Evolutionary conservation across 2,113 vertebrate species (phyloP).

Genomic region (Pipra filicauda): DNA sequence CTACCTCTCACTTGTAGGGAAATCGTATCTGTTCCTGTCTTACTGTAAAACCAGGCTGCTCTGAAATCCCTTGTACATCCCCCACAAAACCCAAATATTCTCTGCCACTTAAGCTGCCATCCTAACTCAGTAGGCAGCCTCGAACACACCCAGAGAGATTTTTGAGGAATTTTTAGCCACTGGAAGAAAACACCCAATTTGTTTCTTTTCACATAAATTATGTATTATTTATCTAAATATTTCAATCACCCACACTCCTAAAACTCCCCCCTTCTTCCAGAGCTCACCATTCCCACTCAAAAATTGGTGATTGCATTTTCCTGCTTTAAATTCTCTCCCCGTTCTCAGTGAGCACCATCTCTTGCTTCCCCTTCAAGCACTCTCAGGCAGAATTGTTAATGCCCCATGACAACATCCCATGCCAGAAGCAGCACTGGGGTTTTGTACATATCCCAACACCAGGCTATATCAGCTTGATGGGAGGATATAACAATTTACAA

Average conservation of each 20-base stretch:
- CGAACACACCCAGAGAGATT: rapidly evolving
- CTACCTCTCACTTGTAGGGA: background rate
- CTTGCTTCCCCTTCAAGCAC: background rate
- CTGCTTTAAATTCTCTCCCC: background rate
- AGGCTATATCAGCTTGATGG: background rate
- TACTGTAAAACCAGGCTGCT: background rate
- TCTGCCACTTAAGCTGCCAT: rapidly evolving
- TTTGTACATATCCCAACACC: background rate
- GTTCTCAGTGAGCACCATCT: background rate
- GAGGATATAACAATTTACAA: background rate
- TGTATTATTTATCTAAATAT: background rate
- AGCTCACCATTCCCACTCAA: background rate
- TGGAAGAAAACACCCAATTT: background rate
- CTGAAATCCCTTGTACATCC: background rate
- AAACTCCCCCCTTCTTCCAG: background rate
- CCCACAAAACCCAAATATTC: background rate
- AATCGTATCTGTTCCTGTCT: background rate
- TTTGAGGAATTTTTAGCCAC: background rate
- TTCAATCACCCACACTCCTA: background rate
- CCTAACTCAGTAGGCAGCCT: background rate
- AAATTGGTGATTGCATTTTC: background rate
- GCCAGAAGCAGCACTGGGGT: background rate
- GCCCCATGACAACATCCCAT: background rate
- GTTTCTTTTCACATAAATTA: background rate
- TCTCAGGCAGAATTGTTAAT: background rate